phyloP scores from a whole-genome alignment of 2,888 invertebrate genomes.

The Hirtodrosophila trivittata region DNA sequence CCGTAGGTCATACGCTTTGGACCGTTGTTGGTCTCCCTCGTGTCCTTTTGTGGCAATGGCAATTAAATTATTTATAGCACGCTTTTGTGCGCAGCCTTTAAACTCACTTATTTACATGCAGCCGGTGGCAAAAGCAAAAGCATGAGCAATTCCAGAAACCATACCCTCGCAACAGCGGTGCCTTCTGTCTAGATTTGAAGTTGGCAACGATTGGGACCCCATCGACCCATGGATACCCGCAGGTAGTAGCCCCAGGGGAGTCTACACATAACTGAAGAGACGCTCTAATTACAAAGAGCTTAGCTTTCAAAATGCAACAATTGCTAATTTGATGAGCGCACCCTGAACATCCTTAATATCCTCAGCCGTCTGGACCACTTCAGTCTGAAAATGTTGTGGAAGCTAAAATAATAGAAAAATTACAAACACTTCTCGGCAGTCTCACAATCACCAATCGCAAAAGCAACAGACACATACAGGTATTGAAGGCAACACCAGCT shows the following conservation, averaged over 20 bases:
- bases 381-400: constrained; percentile 7
- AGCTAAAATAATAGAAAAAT: constrained; percentile 51
- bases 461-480: background rate
- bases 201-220: constrained; percentile 5
- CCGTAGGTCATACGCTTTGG: background rate
- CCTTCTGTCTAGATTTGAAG: constrained; percentile 16
- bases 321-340: constrained; percentile 56
- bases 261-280: constrained; percentile 24
- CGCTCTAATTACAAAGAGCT: constrained; percentile 57
- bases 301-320: constrained; percentile 49
- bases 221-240: constrained; percentile 6
- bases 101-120: constrained; percentile 14
- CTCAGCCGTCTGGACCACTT: constrained; percentile 13
- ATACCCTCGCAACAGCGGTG: background rate
- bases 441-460: background rate
- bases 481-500: background rate
- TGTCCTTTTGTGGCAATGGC: constrained; percentile 45
- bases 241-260: background rate
- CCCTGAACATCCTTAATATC: constrained; percentile 3
- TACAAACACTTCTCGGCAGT: constrained; percentile 29
- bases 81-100: constrained; percentile 15
- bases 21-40: constrained; percentile 1
- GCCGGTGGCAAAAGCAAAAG: constrained; percentile 9
- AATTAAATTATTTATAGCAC: constrained; percentile 61
- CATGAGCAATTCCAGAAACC: constrained; percentile 8